Evolutionary conservation across 2,888 invertebrate genomes (phyloP).

Genomic region (Allacma fusca): DNA sequence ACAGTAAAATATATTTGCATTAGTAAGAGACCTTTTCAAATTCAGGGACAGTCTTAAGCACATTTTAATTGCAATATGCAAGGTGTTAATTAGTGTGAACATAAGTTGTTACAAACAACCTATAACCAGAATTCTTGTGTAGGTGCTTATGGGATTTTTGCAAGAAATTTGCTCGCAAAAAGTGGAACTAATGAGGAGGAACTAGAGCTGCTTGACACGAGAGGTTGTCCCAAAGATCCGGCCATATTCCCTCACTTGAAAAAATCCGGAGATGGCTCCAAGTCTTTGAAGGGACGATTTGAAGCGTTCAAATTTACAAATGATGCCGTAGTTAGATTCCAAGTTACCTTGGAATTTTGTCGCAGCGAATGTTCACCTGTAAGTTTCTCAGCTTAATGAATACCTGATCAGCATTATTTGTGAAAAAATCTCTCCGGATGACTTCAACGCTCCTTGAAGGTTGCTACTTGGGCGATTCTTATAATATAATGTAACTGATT

Average conservation of each 20-base stretch:
- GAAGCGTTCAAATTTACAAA: constrained; percentile 88
- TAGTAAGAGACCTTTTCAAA: too few relatives aligned
- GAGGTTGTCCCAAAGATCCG: constrained; percentile 80
- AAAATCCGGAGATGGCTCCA: constrained; percentile 60
- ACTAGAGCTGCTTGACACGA: constrained; percentile 77
- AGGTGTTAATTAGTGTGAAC: too few relatives aligned
- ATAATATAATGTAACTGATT: too few relatives aligned
- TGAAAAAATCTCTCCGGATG: too few relatives aligned
- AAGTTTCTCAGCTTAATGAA: constrained; percentile 36
- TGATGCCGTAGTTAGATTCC: constrained; percentile 75
- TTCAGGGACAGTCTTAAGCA: too few relatives aligned
- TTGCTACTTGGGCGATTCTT: too few relatives aligned
- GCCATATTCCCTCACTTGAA: constrained; percentile 63
- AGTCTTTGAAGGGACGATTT: constrained; percentile 67
- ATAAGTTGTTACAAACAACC: too few relatives aligned
- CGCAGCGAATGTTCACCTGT: constrained; percentile 74
- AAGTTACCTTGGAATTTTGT: constrained; percentile 83
- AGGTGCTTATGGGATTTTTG: constrained; percentile 69
- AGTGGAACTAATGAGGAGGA: constrained; percentile 76
- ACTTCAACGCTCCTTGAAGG: too few relatives aligned
- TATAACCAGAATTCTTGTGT: constrained; percentile 21
- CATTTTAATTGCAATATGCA: too few relatives aligned
- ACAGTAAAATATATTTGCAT: too few relatives aligned
- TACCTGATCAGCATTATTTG: not conserved
- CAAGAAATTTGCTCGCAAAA: constrained; percentile 81